These are phyloP conservation scores for Stigmatopora nigra DNA, from an alignment of 2,113 vertebrate genomes.

Conservation along the genomic window DNA sequence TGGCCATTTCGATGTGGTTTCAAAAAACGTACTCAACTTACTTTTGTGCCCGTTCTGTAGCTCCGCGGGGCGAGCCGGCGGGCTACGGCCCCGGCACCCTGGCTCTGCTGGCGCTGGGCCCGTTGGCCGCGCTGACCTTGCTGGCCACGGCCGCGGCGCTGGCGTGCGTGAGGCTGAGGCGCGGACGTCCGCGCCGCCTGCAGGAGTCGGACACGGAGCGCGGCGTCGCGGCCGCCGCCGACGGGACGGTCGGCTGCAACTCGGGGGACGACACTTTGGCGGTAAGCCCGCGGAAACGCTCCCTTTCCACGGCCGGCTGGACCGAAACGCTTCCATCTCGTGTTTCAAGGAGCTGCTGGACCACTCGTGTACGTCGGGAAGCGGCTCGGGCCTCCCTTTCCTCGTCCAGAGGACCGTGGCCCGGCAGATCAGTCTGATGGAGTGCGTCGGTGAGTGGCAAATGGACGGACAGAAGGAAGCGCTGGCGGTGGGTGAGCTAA, in stretches of 20 bases:
- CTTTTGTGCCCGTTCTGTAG: conserved; percentile 41
- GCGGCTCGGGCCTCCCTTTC: conserved; percentile 95
- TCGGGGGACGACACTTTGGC: conserved; percentile 73
- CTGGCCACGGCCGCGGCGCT: conserved; percentile 57
- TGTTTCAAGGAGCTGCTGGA: conserved; percentile 83
- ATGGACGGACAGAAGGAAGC: too few species aligned
- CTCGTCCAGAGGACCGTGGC: conserved; percentile 96
- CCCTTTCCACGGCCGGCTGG: too few species aligned
- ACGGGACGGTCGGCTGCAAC: conserved; percentile 72
- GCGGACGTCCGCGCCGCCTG: conserved; percentile 62
- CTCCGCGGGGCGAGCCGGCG: conserved; percentile 57
- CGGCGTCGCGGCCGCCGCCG: conserved; percentile 59
- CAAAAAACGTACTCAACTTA: too few species aligned
- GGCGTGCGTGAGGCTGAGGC: conserved; percentile 67
- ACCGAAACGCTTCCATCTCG: conserved; percentile 28
- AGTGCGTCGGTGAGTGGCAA: conserved; percentile 84
- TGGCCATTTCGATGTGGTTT: too few species aligned
- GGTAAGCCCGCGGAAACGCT: conserved; percentile 28
- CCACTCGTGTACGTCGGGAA: conserved; percentile 95
- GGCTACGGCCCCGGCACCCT: conserved; percentile 63
- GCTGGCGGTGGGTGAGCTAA: too few species aligned
- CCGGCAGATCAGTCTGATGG: conserved; percentile 91
- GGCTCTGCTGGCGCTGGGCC: conserved; percentile 62
- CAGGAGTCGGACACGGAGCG: conserved; percentile 67
- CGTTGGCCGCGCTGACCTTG: conserved; percentile 59